These are phyloP conservation scores for Notocelia uddmanniana DNA, from an alignment of 2,888 invertebrate species.

Conservation along the genomic window DNA sequence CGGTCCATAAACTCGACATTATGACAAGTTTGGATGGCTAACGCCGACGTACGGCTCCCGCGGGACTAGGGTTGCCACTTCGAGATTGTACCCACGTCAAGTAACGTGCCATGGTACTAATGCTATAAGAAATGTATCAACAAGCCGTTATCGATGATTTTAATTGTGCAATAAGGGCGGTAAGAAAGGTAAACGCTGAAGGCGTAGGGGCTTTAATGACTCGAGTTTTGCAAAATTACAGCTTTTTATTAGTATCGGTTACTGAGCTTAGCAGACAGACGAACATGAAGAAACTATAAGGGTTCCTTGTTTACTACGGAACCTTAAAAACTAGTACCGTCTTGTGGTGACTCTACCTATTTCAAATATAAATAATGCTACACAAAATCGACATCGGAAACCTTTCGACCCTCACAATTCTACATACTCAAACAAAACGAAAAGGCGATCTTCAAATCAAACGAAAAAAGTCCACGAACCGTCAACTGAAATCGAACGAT, in stretches of 20 bases:
- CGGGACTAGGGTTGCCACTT: conserved; percentile 52
- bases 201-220: no score
- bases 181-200: no score
- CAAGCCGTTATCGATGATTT: not conserved
- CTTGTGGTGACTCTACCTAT: not conserved
- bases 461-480: conserved; percentile 19
- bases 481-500: conserved; percentile 23
- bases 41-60: conserved; percentile 72
- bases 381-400: conserved; percentile 5
- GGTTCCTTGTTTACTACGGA: no score
- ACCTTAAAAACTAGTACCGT: not conserved
- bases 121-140: conserved; percentile 26
- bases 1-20: conserved; percentile 52
- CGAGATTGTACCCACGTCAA: conserved; percentile 36
- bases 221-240: no score
- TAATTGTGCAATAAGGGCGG: no score
- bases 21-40: conserved; percentile 61
- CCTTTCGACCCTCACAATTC: conserved; percentile 5
- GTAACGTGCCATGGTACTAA: conserved; percentile 21
- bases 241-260: no score
- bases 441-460: conserved; percentile 29
- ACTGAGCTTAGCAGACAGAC: no score
- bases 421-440: conserved; percentile 26
- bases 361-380: not conserved
- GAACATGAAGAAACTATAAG: no score